Percentiles rank a stretch among this genome's conserved stretches.
These are phyloP conservation scores for Hoplias malabaricus DNA, from an alignment of 2,113 vertebrate species.

Conservation along the genomic window DNA sequence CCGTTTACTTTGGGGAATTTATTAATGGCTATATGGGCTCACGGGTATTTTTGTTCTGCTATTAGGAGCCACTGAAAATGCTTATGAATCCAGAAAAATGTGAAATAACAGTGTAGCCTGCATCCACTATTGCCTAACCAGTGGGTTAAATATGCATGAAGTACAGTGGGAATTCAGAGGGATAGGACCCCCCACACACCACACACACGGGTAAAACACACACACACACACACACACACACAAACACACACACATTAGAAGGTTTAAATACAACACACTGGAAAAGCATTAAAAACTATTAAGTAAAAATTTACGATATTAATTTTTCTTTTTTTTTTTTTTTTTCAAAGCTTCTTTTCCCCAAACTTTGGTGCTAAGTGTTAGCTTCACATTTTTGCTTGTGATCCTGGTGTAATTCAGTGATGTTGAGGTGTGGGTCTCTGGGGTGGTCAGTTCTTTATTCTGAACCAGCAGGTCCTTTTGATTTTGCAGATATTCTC, in stretches of 20 bases:
- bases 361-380: too few relatives aligned
- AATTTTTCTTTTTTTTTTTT: too few relatives aligned
- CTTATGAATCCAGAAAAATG: conserved; percentile 60
- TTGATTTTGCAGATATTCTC: too few relatives aligned
- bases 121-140: conserved; percentile 55
- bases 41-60: conserved; percentile 61
- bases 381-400: too few relatives aligned
- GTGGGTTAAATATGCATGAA: conserved; percentile 60
- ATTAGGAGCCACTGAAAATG: conserved; percentile 56
- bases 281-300: too few relatives aligned
- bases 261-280: too few relatives aligned
- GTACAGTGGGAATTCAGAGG: conserved; percentile 35
- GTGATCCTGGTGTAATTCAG: too few relatives aligned
- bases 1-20: conserved; percentile 58
- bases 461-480: too few relatives aligned
- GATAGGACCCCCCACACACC: conserved; percentile 35
- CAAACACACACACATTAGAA: conserved; percentile 5
- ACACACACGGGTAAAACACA: conserved; percentile 1
- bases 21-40: conserved; percentile 62
- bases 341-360: too few relatives aligned
- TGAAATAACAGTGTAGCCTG: conserved; percentile 49
- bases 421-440: too few relatives aligned
- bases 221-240: conserved; percentile 23
- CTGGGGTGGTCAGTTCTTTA: too few relatives aligned
- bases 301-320: too few relatives aligned